Evolutionary conservation across 2,888 invertebrate genomes (phyloP).

Genomic region (Ptilodon capucinus): DNA sequence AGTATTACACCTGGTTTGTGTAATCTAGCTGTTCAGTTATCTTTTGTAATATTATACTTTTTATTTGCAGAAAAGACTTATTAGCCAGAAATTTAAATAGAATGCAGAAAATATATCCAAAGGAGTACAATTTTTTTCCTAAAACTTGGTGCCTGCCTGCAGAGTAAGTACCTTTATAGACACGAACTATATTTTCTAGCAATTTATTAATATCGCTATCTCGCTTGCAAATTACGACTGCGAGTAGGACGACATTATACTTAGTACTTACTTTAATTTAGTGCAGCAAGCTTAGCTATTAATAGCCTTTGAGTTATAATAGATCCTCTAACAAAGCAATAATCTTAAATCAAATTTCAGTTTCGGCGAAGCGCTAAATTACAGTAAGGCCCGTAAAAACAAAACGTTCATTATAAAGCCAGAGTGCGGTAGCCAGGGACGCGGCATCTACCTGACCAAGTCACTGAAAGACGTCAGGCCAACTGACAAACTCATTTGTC

Average conservation of each 20-base stretch:
- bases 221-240: too few species aligned
- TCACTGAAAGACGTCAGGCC: constrained; percentile 90
- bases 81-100: constrained; percentile 94
- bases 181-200: not conserved
- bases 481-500: constrained; percentile 93
- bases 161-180: constrained; percentile 84
- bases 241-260: too few species aligned
- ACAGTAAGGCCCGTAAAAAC: constrained; percentile 86
- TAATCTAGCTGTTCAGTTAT: not conserved
- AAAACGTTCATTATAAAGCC: constrained; percentile 95
- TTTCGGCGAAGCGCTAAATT: constrained; percentile 88
- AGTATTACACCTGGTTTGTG: too few species aligned
- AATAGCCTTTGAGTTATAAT: too few species aligned
- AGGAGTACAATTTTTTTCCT: constrained; percentile 95
- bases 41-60: constrained; percentile 3
- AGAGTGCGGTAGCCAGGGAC: constrained; percentile 94
- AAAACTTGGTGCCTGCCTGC: constrained; percentile 97
- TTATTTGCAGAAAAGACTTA: constrained; percentile 88
- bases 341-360: constrained; percentile 54
- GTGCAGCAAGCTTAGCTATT: too few species aligned
- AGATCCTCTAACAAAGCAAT: not conserved
- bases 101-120: constrained; percentile 93
- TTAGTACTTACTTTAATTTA: too few species aligned
- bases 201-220: too few species aligned
- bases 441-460: constrained; percentile 93